These are phyloP conservation scores for Coracopsis vasa DNA, from an alignment of 2,113 vertebrate species.

Conservation along the genomic window DNA sequence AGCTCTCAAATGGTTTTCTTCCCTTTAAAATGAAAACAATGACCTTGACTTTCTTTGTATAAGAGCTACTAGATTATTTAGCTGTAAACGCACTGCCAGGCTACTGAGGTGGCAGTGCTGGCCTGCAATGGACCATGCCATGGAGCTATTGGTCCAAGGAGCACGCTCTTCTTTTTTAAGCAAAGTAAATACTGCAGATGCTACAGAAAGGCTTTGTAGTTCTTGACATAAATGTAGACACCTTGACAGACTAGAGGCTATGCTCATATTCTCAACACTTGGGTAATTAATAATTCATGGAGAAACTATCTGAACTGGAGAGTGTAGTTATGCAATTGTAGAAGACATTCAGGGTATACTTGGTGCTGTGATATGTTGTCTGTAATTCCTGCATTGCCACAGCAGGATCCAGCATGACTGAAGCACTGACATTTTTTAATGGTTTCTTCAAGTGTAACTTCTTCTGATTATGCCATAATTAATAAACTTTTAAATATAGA, in stretches of 20 bases:
- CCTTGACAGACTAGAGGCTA: neutral
- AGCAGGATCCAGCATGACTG: neutral
- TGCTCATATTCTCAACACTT: neutral
- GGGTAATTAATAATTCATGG: neutral
- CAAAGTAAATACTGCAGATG: neutral
- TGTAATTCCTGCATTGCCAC: neutral
- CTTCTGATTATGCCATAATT: neutral
- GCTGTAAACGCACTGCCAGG: neutral
- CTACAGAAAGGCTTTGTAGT: neutral
- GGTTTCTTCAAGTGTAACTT: neutral
- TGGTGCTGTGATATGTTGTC: neutral
- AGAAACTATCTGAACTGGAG: neutral
- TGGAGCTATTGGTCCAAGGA: neutral
- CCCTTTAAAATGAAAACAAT: neutral
- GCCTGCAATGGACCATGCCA: fast-evolving
- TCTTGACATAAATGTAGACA: neutral
- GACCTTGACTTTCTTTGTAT: neutral
- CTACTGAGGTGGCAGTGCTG: neutral
- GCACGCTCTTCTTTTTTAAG: neutral
- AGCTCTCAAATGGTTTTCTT: neutral
- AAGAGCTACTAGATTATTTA: neutral
- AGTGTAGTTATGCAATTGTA: neutral
- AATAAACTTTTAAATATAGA: neutral
- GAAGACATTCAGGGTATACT: neutral
- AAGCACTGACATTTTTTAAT: neutral